Evolutionary conservation across 2,113 vertebrate genomes (phyloP).

Genomic region (Trematocara nigrifrons): DNA sequence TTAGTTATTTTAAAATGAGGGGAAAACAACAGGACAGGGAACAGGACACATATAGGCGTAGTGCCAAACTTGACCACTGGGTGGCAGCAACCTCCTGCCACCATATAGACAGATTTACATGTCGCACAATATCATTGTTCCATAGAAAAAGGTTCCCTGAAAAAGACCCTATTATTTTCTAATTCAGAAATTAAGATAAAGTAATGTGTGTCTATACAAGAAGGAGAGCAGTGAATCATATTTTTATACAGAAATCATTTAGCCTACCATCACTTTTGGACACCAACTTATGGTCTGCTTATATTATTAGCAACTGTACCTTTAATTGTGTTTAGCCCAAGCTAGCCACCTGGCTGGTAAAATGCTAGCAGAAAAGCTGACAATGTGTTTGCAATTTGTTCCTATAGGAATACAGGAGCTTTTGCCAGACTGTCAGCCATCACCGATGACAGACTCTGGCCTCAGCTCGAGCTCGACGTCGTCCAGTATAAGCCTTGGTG

Average conservation of each 20-base stretch:
- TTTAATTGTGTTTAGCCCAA: background rate
- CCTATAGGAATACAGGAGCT: slow-evolving; percentile 82
- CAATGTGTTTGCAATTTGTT: background rate
- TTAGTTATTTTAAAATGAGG: background rate
- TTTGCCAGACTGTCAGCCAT: slow-evolving; percentile 91
- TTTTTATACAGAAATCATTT: background rate
- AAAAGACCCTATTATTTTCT: background rate
- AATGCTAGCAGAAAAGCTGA: background rate
- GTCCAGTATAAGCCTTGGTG: slow-evolving; percentile 94
- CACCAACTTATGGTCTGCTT: background rate
- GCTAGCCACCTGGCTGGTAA: background rate
- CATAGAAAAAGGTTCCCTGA: background rate
- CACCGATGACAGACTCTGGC: slow-evolving; percentile 97
- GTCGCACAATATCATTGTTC: background rate
- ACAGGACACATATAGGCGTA: background rate
- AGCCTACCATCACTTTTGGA: background rate
- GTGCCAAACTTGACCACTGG: background rate
- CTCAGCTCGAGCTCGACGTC: slow-evolving; percentile 98
- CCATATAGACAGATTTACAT: background rate
- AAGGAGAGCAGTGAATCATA: background rate
- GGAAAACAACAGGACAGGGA: background rate
- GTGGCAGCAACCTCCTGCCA: slow-evolving; percentile 4
- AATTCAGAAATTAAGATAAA: background rate
- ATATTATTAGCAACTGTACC: background rate
- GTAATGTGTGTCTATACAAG: background rate